Conservation (phyloP, 2,113 vertebrate genomes). For the Oncorhynchus tshawytscha region DNA sequence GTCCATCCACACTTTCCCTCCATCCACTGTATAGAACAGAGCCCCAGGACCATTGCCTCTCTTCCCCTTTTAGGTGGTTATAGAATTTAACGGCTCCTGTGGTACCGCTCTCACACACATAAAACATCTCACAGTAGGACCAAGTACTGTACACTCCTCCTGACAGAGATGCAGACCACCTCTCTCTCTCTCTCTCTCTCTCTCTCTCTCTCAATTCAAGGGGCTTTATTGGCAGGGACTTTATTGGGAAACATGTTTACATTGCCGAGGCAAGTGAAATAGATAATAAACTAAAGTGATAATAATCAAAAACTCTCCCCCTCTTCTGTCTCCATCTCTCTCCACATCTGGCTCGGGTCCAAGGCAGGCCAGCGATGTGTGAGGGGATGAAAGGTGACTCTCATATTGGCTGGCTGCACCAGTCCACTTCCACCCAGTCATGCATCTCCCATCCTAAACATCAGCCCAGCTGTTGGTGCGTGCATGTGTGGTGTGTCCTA, state of each 20-base stretch:
- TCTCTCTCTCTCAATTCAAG: too few relatives aligned
- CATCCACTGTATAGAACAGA: too few relatives aligned
- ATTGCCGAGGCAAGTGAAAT: too few relatives aligned
- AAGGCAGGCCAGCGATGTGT: slow-evolving; percentile 4
- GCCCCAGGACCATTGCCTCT: too few relatives aligned
- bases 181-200: neutral
- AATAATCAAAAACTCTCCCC: neutral
- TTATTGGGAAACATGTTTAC: too few relatives aligned
- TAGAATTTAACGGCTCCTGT: too few relatives aligned
- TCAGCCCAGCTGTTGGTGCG: slow-evolving; percentile 22
- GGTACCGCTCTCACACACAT: slow-evolving; percentile 20
- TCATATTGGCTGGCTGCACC: slow-evolving; percentile 7
- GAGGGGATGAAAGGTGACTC: slow-evolving; percentile 24
- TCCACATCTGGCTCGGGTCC: slow-evolving; percentile 31
- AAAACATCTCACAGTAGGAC: slow-evolving; percentile 19
- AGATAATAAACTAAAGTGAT: too few relatives aligned
- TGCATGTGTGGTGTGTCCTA: slow-evolving; percentile 6
- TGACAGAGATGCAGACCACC: slow-evolving; percentile 30
- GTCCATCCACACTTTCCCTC: slow-evolving; percentile 33
- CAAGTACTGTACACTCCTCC: slow-evolving; percentile 14
- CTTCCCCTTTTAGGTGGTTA: too few relatives aligned
- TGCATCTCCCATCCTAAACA: slow-evolving; percentile 11
- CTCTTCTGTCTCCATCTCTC: too few relatives aligned
- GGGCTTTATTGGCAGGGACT: too few relatives aligned
- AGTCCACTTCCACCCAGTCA: slow-evolving; percentile 14